Evolutionary conservation across 1,140 invertebrate species (phyloP).

Genomic region (Zaprionus tsacasi): DNA sequence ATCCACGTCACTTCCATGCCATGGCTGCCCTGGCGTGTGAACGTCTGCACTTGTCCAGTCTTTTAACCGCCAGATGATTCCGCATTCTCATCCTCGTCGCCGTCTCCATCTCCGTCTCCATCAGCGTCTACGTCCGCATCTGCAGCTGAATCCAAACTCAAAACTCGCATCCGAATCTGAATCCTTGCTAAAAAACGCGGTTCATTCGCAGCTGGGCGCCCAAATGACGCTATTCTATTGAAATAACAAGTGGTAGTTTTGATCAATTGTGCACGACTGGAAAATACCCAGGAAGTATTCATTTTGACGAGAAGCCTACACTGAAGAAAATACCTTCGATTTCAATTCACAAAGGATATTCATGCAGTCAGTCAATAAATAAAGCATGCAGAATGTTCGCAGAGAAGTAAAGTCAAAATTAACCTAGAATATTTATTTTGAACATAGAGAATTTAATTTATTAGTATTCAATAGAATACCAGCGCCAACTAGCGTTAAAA

Average conservation of each 20-base stretch:
- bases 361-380: too few species aligned
- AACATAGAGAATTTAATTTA: too few species aligned
- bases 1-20: constrained; percentile 30
- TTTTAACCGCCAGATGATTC: constrained; percentile 12
- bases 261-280: background rate
- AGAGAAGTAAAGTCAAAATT: too few species aligned
- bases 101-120: too few species aligned
- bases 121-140: background rate
- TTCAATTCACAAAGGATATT: too few species aligned
- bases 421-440: too few species aligned
- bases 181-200: constrained; percentile 28
- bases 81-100: background rate
- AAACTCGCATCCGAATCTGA: constrained; percentile 8
- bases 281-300: background rate
- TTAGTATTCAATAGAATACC: too few species aligned
- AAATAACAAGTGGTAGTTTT: constrained; percentile 18
- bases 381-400: too few species aligned
- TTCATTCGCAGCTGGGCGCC: constrained; percentile 30
- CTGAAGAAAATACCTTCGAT: too few species aligned
- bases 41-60: constrained; percentile 53
- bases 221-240: constrained; percentile 16
- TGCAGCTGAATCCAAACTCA: background rate
- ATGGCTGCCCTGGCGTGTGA: constrained; percentile 53
- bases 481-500: too few species aligned
- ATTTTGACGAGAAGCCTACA: too few species aligned